Conservation (phyloP, 2,113 vertebrate species). For the Miniopterus natalensis region DNA sequence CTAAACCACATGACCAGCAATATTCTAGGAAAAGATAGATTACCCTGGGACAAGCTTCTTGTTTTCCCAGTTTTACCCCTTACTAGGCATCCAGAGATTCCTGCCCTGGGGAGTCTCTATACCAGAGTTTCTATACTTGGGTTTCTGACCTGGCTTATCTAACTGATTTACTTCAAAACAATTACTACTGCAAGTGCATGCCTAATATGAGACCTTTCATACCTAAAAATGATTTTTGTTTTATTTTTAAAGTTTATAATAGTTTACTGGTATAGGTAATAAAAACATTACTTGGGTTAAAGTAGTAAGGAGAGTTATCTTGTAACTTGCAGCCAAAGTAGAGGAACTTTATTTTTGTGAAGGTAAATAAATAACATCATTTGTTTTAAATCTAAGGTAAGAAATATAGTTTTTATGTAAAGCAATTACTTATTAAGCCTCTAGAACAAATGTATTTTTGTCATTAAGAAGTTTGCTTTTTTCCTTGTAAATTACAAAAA, state of each 20-base stretch:
- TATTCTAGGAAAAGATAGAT: no score
- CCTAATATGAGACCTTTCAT: background rate
- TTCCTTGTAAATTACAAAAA: background rate
- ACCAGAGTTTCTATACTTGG: no score
- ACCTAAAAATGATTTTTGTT: background rate
- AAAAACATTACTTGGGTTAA: background rate
- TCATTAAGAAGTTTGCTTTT: background rate
- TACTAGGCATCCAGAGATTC: no score
- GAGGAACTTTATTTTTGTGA: background rate
- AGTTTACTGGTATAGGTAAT: background rate
- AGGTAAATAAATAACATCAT: background rate
- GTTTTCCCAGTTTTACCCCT: no score
- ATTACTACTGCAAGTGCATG: background rate
- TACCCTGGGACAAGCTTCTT: no score
- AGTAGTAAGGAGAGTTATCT: background rate
- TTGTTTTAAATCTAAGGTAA: conserved; percentile 24
- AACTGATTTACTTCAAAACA: background rate
- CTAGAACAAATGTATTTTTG: conserved; percentile 12
- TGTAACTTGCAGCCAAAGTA: conserved; percentile 18
- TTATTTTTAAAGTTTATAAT: conserved; percentile 2
- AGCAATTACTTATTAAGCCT: background rate
- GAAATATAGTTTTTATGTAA: conserved; percentile 26
- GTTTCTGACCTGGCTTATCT: no score
- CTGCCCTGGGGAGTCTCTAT: no score
- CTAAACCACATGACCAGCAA: no score